These are phyloP conservation scores for Sinohyriopsis cumingii DNA, from an alignment of 2,888 invertebrate genomes.

Conservation along the genomic window DNA sequence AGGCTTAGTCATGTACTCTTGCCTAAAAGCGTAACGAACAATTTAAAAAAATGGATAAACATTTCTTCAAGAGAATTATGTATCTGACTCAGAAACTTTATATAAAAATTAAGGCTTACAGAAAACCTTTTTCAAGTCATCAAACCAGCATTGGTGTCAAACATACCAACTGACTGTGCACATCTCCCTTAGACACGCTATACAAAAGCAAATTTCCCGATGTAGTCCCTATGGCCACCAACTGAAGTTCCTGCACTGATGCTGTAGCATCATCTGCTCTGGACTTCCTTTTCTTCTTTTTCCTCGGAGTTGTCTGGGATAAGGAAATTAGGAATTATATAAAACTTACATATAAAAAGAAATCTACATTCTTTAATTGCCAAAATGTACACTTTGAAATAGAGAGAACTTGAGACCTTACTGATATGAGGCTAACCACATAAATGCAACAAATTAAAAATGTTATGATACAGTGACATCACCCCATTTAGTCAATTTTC, in stretches of 20 bases:
- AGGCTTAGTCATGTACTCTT: too few species aligned
- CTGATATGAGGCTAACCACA: too few species aligned
- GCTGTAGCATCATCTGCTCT: slow-evolving; percentile 2
- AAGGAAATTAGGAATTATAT: slow-evolving; percentile 3
- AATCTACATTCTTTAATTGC: too few species aligned
- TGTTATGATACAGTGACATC: too few species aligned
- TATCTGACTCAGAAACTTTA: too few species aligned
- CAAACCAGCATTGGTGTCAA: not conserved
- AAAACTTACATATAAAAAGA: not conserved
- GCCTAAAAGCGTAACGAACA: too few species aligned
- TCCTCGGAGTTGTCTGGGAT: slow-evolving; percentile 44
- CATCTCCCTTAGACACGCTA: slow-evolving; percentile 79
- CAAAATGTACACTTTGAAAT: not conserved
- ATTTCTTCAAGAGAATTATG: too few species aligned
- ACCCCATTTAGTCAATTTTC: too few species aligned
- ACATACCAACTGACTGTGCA: slow-evolving; percentile 74
- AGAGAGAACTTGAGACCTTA: too few species aligned
- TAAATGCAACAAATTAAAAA: too few species aligned
- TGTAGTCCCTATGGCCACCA: slow-evolving; percentile 83
- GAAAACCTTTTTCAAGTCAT: not conserved
- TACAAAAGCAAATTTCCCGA: slow-evolving; percentile 83
- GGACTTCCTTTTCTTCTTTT: slow-evolving; percentile 55
- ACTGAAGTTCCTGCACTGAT: slow-evolving; percentile 46
- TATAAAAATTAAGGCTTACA: too few species aligned
- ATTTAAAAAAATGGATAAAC: too few species aligned